Evolutionary conservation across 2,888 invertebrate species (phyloP).

Genomic region (Epiblema foenella): DNA sequence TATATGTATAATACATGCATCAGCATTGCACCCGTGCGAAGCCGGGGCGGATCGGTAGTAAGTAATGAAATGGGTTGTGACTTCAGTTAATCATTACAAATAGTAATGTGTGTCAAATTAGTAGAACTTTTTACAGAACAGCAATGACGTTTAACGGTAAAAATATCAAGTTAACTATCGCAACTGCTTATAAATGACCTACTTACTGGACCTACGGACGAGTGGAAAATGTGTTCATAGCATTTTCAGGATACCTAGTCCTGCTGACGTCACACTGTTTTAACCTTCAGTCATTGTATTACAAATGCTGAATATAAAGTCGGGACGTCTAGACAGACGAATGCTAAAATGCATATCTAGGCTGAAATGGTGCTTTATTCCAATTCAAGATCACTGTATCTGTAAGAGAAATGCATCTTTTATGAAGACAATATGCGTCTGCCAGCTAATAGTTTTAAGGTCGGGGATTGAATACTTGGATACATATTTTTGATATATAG

Average conservation of each 20-base stretch:
- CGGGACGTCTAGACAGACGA: conserved; percentile 41
- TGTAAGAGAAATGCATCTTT: not conserved
- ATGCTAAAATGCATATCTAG: conserved; percentile 32
- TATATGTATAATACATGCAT: no score
- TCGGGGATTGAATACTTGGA: no score
- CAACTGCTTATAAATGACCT: no score
- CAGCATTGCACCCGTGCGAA: no score
- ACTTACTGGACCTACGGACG: no score
- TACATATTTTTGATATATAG: not conserved
- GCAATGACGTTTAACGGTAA: no score
- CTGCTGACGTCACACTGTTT: conserved; percentile 27
- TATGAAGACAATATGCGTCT: not conserved
- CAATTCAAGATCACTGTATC: not conserved
- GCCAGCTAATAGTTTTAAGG: not conserved
- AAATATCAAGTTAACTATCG: no score
- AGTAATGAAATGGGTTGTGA: no score
- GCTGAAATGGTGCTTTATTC: conserved; percentile 4
- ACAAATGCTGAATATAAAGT: conserved; percentile 44
- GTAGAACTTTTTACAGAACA: no score
- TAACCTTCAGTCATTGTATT: conserved; percentile 45
- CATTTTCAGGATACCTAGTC: not conserved
- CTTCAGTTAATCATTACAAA: no score
- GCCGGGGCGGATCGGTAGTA: no score
- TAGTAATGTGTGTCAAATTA: no score
- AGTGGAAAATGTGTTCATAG: not conserved